Evolutionary conservation across 2,888 invertebrate genomes (phyloP).

Genomic region (Drosophila algonquin): DNA sequence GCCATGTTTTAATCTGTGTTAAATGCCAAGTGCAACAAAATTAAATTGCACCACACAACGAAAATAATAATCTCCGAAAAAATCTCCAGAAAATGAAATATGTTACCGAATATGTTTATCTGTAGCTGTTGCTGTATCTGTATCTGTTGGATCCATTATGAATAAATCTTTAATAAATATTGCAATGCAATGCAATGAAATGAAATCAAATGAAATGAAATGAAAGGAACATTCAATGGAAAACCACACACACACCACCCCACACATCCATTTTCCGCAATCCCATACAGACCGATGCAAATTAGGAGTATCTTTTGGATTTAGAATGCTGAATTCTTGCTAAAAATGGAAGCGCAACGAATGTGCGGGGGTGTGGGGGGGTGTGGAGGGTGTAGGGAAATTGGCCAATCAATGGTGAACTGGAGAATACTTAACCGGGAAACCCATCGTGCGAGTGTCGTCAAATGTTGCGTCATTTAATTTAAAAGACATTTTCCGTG

Average conservation of each 20-base stretch:
- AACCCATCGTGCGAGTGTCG: not conserved
- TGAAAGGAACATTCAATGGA: not conserved
- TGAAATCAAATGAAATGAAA: not conserved
- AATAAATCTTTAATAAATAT: slow-evolving; percentile 20
- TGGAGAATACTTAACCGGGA: too few species aligned
- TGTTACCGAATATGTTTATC: slow-evolving; percentile 1
- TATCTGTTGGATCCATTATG: slow-evolving; percentile 14
- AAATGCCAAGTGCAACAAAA: not conserved
- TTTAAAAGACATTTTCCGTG: slow-evolving; percentile 69
- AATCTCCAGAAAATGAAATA: slow-evolving; percentile 11
- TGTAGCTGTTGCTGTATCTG: not conserved
- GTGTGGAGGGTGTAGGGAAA: not conserved
- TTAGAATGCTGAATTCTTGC: not conserved
- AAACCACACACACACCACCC: not conserved
- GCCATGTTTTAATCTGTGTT: not conserved
- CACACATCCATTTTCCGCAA: not conserved
- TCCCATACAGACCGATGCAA: not conserved
- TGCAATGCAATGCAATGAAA: slow-evolving; percentile 21
- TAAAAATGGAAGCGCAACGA: not conserved
- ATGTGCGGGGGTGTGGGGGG: not conserved
- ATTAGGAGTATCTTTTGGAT: not conserved
- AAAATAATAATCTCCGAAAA: slow-evolving; percentile 30
- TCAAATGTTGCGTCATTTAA: slow-evolving; percentile 52
- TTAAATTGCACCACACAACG: not conserved
- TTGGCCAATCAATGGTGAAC: not conserved